Base-by-base conservation (phyloP, 2,888 invertebrate genomes). In the Tipula helvola region DNA sequence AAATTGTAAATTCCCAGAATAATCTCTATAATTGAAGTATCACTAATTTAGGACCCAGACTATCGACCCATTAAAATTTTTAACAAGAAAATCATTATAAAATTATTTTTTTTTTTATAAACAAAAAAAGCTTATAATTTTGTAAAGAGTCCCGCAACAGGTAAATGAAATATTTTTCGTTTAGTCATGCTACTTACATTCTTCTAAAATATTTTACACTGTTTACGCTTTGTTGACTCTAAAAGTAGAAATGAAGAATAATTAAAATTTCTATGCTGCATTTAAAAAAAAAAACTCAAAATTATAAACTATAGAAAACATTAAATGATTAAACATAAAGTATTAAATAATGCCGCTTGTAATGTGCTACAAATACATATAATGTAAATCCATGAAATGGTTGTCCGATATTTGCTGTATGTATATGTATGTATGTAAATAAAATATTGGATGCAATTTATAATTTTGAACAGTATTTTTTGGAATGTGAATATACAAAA, bases 151-250 rank as follows among this genome's bases (percentile, higher is more conserved):
- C 71, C 71, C 71, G 71, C 28, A 71, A 71, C 71, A 71, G 71
- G 71, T 71, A 71, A 71, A 71, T 71, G 71, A 71, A 71, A 71
- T 71, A 71, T 71, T 71, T 71, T 71, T 28, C 71, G 28, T 71
- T 71, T 71, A 71, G 71, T 71, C 71, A 71, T 71, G 71, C 71
- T 71, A 71, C 71, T 71, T 71, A 71, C 71, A 71, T 71, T 71
- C 71, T 71, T 71, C 71, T 71, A 71, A 71, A 71, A 71, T 71
- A 71, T 71, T 71, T 71, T 28, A 71, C 71, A 71, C 71, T 71
- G 71, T 71, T 71, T 71, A 71, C 71, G 71, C 71, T 71, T 71
- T 71, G 71, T 71, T 28, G 71, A 71, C 71, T 71, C 71, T 71
- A 71, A 71, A 71, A 71, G 71, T 71, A 71, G 71, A 71, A 71